Percentiles rank a stretch among this genome's conserved stretches.
Evolutionary conservation across 2,113 vertebrate genomes (phyloP).

Genomic region (Myotis yumanensis): DNA sequence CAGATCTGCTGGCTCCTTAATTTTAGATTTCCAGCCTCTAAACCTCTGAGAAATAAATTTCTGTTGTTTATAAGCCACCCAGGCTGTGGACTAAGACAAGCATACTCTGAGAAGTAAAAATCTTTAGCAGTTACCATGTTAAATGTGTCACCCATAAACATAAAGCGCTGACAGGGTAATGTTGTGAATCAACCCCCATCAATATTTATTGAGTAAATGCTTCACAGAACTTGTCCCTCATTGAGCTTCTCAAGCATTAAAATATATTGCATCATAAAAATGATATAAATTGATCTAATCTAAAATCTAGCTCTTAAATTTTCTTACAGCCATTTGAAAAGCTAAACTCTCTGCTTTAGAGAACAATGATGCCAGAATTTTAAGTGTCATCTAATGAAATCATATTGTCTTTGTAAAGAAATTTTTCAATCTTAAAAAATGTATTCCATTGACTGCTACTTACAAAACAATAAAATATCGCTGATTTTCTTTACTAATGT

Average conservation of each 20-base stretch:
- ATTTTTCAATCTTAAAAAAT: background rate
- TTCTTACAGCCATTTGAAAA: slow-evolving; percentile 23
- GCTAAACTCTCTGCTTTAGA: background rate
- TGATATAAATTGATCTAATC: slow-evolving; percentile 23
- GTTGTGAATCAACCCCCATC: slow-evolving; percentile 34
- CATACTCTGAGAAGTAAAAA: background rate
- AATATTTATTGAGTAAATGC: slow-evolving; percentile 51
- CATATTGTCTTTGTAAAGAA: background rate
- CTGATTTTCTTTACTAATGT: background rate
- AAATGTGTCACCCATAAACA: background rate
- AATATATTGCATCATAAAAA: slow-evolving; percentile 33
- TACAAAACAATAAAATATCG: background rate
- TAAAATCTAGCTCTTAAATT: slow-evolving; percentile 35
- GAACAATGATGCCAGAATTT: background rate
- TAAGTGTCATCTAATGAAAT: background rate
- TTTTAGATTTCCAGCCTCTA: background rate
- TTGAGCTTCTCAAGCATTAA: slow-evolving; percentile 26
- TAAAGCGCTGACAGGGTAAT: background rate
- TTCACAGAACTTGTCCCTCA: background rate
- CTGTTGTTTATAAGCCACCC: background rate
- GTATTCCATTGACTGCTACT: background rate
- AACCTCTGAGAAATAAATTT: background rate
- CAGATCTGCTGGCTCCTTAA: background rate
- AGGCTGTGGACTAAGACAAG: background rate
- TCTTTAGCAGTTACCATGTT: background rate